Percentiles rank a stretch among this genome's conserved stretches.
Evolutionary conservation across 2,797 vertebrate species (phyloP).

Genomic region (Apogon hyalosoma): DNA sequence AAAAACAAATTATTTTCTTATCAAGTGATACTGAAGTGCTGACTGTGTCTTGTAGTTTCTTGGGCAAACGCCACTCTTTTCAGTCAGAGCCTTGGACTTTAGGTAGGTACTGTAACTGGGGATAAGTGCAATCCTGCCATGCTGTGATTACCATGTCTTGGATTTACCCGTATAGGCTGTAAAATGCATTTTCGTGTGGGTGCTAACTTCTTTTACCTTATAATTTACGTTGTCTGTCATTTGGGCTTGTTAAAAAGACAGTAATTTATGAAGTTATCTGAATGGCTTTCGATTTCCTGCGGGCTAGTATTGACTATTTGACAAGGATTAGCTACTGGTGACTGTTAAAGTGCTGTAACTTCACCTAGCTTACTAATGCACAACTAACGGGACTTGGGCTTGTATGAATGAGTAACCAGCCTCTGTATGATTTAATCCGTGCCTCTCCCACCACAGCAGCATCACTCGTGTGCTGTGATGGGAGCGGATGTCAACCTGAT

Average conservation of each 20-base stretch:
- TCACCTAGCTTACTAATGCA: conserved; percentile 22
- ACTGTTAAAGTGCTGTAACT: conserved; percentile 51
- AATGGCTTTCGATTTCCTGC: conserved; percentile 48
- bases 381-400: conserved; percentile 1
- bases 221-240: conserved; percentile 11
- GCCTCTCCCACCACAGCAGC: conserved; percentile 61
- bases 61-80: conserved; percentile 79
- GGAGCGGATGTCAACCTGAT: conserved; percentile 65
- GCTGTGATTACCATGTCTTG: conserved; percentile 54
- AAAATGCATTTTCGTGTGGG: conserved; percentile 49
- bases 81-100: conserved; percentile 85
- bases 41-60: conserved; percentile 65
- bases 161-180: conserved; percentile 29
- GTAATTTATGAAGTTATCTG: conserved; percentile 50
- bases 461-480: conserved; percentile 58
- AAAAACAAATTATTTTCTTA: conserved; percentile 59
- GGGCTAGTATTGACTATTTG: conserved; percentile 58
- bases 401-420: conserved; percentile 35
- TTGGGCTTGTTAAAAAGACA: conserved; percentile 6
- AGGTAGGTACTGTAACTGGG: conserved; percentile 83
- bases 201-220: conserved; percentile 21
- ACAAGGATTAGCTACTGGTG: conserved; percentile 58
- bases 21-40: conserved; percentile 57
- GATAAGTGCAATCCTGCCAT: conserved; percentile 64
- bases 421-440: conserved; percentile 48